Conservation (phyloP, 2,113 vertebrate species). For the Chelonoidis abingdonii region DNA sequence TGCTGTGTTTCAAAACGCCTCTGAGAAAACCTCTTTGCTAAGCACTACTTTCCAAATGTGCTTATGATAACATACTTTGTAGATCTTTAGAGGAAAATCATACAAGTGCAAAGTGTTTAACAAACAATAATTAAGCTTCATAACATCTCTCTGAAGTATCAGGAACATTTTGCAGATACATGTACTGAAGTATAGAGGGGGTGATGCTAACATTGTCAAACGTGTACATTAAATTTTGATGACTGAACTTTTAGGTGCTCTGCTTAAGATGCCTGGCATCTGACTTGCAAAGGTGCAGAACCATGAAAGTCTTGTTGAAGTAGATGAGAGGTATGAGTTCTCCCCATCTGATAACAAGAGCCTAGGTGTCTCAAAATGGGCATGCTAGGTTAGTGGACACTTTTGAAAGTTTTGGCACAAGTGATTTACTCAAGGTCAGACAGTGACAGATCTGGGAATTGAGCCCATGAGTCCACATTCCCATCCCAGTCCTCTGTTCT, state of each 20-base stretch:
- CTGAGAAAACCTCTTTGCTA: conserved; percentile 50
- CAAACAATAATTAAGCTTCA: not conserved
- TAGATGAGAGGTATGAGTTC: accelerated
- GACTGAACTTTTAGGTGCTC: not conserved
- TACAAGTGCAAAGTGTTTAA: not conserved
- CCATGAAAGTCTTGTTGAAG: not conserved
- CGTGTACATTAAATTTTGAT: not conserved
- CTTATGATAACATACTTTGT: not conserved
- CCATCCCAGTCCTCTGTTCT: not conserved
- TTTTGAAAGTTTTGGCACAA: not conserved
- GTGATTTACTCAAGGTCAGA: accelerated
- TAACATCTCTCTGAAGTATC: not conserved
- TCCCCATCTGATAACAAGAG: not conserved
- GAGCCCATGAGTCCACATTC: not conserved
- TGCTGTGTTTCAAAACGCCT: conserved; percentile 34
- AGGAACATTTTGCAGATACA: not conserved
- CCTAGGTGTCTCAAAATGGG: not conserved
- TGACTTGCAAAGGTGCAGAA: not conserved
- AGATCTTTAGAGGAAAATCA: not conserved
- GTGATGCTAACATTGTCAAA: not conserved
- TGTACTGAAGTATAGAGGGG: not conserved
- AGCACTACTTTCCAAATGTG: not conserved
- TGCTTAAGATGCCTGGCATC: not conserved
- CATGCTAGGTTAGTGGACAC: not conserved
- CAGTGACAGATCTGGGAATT: not conserved